Percentiles rank a stretch among this genome's conserved stretches.
Conservation (phyloP, 2,888 invertebrate genomes). For the Tillus elongatus region DNA sequence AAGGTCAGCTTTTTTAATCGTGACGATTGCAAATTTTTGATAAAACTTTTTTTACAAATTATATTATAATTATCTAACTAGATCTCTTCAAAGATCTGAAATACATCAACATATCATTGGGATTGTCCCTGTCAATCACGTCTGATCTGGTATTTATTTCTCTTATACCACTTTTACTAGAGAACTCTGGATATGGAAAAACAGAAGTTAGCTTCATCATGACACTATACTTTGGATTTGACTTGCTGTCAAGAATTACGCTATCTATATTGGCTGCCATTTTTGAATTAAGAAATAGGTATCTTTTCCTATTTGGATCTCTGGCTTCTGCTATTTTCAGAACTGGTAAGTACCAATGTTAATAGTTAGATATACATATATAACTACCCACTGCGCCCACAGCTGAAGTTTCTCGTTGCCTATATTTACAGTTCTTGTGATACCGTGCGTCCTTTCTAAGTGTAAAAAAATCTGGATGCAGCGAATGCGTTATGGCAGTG, state of each 20-base stretch:
- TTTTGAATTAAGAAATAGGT: slow-evolving; percentile 52
- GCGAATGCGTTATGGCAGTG: too few species aligned
- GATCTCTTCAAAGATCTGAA: slow-evolving; percentile 53
- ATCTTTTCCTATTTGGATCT: slow-evolving; percentile 56
- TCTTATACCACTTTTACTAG: slow-evolving; percentile 56
- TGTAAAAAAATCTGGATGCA: too few species aligned
- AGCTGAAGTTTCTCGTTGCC: too few species aligned
- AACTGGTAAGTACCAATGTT: slow-evolving; percentile 54
- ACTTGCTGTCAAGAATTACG: slow-evolving; percentile 55
- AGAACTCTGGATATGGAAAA: slow-evolving; percentile 48
- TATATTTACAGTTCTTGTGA: too few species aligned
- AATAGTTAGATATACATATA: too few species aligned
- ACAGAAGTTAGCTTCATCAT: slow-evolving; percentile 58
- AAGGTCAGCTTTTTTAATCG: too few species aligned
- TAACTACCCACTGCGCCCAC: too few species aligned
- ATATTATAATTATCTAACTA: too few species aligned
- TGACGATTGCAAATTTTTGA: too few species aligned
- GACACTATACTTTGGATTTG: slow-evolving; percentile 60
- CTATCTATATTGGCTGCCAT: slow-evolving; percentile 55
- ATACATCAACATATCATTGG: slow-evolving; percentile 61
- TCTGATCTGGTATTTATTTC: slow-evolving; percentile 64
- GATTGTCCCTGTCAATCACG: slow-evolving; percentile 58
- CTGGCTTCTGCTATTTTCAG: slow-evolving; percentile 57
- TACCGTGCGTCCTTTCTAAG: too few species aligned
- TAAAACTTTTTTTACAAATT: too few species aligned